Conservation (phyloP, 2,888 invertebrate species). For the Diarsia dahlii region DNA sequence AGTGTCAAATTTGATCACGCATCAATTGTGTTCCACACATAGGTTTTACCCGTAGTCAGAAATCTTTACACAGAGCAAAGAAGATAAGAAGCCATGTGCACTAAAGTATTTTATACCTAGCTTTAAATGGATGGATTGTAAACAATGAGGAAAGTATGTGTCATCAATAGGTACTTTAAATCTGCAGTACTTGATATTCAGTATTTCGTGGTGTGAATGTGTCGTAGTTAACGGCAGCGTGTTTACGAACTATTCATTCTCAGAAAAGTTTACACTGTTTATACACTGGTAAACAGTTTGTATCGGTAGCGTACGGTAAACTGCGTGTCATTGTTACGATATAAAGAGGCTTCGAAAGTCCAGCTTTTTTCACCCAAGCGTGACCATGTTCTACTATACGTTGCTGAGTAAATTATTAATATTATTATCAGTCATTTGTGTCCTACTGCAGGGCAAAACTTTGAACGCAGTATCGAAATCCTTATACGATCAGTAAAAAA, state of each 20-base stretch:
- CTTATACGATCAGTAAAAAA: background rate
- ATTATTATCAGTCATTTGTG: too few species aligned
- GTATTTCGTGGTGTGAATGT: background rate
- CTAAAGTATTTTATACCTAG: background rate
- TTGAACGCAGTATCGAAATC: too few species aligned
- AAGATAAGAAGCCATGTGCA: background rate
- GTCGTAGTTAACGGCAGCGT: slow-evolving; percentile 25
- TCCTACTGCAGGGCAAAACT: too few species aligned
- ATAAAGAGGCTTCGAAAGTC: background rate
- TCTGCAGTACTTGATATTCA: background rate
- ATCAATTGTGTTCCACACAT: background rate
- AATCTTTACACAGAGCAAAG: background rate
- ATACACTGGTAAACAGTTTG: slow-evolving; percentile 4
- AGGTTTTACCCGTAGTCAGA: background rate
- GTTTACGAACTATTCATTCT: slow-evolving; percentile 18
- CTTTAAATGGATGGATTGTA: background rate
- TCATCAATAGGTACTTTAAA: background rate
- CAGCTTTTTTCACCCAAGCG: background rate
- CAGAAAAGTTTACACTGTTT: slow-evolving; percentile 19
- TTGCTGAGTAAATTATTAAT: background rate
- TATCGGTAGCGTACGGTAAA: background rate
- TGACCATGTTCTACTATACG: background rate
- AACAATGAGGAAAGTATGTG: background rate
- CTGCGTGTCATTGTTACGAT: background rate
- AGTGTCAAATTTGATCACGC: background rate